Evolutionary conservation across 1,140 invertebrate genomes (phyloP), one percentile per base, ranked within the genome.

Genomic region (Macrobrachium rosenbergii): DNA sequence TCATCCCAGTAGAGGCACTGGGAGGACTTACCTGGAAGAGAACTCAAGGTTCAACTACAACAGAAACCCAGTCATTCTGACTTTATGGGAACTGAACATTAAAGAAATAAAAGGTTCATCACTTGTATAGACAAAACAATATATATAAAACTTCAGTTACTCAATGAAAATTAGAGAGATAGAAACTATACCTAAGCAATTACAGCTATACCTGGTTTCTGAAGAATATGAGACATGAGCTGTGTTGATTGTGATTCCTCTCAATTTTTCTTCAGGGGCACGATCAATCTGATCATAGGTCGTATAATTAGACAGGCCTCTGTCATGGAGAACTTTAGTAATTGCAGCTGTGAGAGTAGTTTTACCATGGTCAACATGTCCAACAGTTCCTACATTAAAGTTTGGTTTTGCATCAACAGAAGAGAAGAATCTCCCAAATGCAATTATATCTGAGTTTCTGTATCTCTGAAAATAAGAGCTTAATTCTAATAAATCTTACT

Each of bases 171-270:
- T 21, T 64, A 81, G 59, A 59, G n/a, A 17, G 2, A 60, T 16
- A 80, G 11, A 62, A 60, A 16, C 28, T 52, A 28, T 91, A 91
- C 28, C 17, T 37, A 75, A 14, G 23, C 8, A 81, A 21, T 63
- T 28, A 37, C 16, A 64, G 17, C 12, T 62, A 63, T 23, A 87
- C 84, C 84, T 87, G 0, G 67, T 62, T 2, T 11, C 14, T 21
- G 84, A 73, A 28, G 84, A 87, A 92, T 99, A 99, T 59, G 96
- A 96, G 62, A 99, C 94, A 91, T 98, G 96, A 19, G 97, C 96
- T 60, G 97, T 96, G 93, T 99, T 99, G 90, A 99, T 99, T 60
- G 98, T 99, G 59, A 99, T 99, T 62, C 99, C 98, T 92, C 98
- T 94, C 6, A 95, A 94, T 92, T 96, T 96, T 92, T 99, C 98